Base-by-base conservation (phyloP, 2,797 vertebrate genomes). In the Mallotus villosus region DNA sequence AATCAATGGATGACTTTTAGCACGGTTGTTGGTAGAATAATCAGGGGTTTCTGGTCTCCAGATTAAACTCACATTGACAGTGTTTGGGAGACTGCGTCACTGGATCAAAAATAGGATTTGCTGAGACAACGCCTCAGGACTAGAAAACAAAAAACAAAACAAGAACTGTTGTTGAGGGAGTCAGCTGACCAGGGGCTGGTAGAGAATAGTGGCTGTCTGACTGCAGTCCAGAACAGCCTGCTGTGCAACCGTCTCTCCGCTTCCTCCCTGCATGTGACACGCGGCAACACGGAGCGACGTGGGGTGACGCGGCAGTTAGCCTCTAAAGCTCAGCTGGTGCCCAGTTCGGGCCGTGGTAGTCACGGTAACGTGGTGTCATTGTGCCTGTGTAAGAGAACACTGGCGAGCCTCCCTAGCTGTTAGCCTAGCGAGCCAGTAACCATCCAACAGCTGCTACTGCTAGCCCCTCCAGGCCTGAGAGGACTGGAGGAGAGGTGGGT, bases 181-280 rank as follows among this genome's bases (percentile, higher is more conserved):
- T 91, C 89, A 90, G 88, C 90, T 90, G 90, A 89, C 78, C 78
- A n/a, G 4, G 5, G 41, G 16, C 22, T 22, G 71, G 57, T n/a
- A 11, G 19, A 72, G 17, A n/a, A n/a, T 17, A 7, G 17, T n/a
- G 51, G 51, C 2, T 17, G 17, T 17, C 16, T 17, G 16, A 55
- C 16, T 17, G 51, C 51, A 55, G 51, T 46, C 51, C 51, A 55
- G 51, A 14, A 55, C 51, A 4, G 49, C 49, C 49, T 17, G 51
- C 51, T 17, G 51, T 55, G 17, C 1, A 55, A 55, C 49, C 49
- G 14, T 51, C 12, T 8, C 16, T 3, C 49, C 2, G 14, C 49
- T 14, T 16, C 49, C 32, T 34, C 32, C 5, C 32, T 34, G 32
- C 32, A 34, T 34, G 32, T 34, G 32, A 34, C 32, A 34, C 32